A percentile compares a stretch with the other conserved stretches of the same genome.
These are phyloP conservation scores for Miltochrista miniata DNA, from an alignment of 2,888 invertebrate species.

Conservation along the genomic window DNA sequence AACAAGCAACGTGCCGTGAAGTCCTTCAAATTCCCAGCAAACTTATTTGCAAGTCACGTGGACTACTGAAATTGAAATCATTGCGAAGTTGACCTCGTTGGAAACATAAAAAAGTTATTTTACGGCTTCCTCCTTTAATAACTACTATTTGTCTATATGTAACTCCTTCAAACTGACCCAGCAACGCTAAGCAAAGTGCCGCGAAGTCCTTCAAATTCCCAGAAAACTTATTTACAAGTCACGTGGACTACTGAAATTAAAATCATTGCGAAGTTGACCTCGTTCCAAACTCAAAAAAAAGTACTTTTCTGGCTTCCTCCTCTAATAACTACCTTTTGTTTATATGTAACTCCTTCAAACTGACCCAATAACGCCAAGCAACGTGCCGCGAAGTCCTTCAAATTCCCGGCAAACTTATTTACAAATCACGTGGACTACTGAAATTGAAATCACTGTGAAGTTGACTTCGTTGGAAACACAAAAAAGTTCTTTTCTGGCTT, in stretches of 20 bases:
- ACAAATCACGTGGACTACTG: conserved; percentile 60
- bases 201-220: conserved; percentile 61
- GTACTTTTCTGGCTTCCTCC: conserved; percentile 52
- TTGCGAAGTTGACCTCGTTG: no score
- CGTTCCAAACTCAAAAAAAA: conserved; percentile 36
- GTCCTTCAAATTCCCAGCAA: no score
- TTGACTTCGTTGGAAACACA: conserved; percentile 39
- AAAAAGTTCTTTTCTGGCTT: conserved; percentile 52
- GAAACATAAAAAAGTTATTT: no score
- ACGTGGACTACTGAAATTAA: conserved; percentile 60
- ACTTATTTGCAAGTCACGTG: no score
- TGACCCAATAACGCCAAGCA: conserved; percentile 46
- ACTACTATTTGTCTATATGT: conserved; percentile 61
- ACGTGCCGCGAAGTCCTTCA: conserved; percentile 67
- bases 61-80: no score
- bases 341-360: conserved; percentile 61
- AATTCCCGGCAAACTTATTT: conserved; percentile 62
- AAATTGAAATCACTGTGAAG: conserved; percentile 53
- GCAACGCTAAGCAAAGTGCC: conserved; percentile 61
- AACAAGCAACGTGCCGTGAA: no score
- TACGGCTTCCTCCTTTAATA: no score
- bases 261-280: conserved; percentile 50
- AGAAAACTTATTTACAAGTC: conserved; percentile 61
- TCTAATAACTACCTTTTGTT: conserved; percentile 53
- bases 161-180: conserved; percentile 59